Evolutionary conservation across 2,888 invertebrate genomes (phyloP).

Genomic region (Cybosia mesomella): DNA sequence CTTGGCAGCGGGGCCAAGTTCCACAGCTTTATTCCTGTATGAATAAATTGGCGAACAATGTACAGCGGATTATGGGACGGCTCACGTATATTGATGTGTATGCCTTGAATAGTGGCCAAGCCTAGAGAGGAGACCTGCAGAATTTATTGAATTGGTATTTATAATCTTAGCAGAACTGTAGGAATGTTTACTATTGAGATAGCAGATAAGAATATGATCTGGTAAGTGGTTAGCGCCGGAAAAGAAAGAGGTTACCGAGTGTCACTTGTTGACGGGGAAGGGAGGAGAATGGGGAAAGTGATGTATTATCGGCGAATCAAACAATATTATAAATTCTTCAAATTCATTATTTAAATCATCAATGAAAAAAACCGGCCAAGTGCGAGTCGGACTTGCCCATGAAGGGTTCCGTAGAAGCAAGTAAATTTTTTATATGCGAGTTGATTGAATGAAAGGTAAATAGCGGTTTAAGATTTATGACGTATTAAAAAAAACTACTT

Average conservation of each 20-base stretch:
- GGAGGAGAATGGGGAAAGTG: background rate
- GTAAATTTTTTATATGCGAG: too few relatives aligned
- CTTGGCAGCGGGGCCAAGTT: slow-evolving; percentile 18
- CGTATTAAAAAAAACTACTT: too few relatives aligned
- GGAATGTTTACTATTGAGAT: background rate
- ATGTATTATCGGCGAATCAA: too few relatives aligned
- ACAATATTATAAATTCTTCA: too few relatives aligned
- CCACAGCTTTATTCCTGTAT: slow-evolving; percentile 1
- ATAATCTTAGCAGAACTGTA: background rate
- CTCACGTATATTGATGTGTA: slow-evolving; percentile 7
- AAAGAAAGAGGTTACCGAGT: too few relatives aligned
- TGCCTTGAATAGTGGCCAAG: background rate
- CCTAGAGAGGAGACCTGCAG: background rate
- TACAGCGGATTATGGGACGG: background rate
- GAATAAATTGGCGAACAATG: slow-evolving; percentile 12
- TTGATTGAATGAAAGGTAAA: too few relatives aligned
- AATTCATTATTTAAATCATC: too few relatives aligned
- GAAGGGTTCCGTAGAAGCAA: too few relatives aligned
- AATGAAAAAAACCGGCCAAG: too few relatives aligned
- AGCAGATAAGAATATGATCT: background rate
- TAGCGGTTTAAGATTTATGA: too few relatives aligned
- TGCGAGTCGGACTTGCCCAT: too few relatives aligned
- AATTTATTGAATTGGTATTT: background rate
- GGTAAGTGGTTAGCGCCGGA: background rate
- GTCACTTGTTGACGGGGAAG: background rate